Conservation (phyloP, 2,888 invertebrate species). For the Agapetus fuscipes region DNA sequence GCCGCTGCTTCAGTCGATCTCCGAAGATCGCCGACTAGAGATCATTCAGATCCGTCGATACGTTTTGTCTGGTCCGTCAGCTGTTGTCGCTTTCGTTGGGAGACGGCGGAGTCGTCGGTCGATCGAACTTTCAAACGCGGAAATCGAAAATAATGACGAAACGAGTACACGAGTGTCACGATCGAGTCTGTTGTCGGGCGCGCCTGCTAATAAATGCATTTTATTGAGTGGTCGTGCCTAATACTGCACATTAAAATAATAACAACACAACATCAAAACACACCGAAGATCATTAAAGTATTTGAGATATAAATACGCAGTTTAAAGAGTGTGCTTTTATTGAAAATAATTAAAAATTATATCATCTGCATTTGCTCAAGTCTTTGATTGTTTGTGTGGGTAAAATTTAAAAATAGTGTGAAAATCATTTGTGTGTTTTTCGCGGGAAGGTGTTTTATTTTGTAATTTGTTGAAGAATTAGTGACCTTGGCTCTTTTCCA, state of each 20-base stretch:
- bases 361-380: too few species aligned
- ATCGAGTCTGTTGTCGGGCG: not conserved
- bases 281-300: too few species aligned
- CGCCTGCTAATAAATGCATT: not conserved
- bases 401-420: not conserved
- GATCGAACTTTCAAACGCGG: conserved; percentile 5
- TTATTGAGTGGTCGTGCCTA: not conserved
- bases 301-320: too few species aligned
- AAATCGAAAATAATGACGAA: conserved; percentile 9
- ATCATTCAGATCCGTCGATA: too few species aligned
- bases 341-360: too few species aligned
- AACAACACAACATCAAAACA: not conserved
- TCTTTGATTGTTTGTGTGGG: too few species aligned
- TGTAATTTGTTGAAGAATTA: conserved; percentile 7
- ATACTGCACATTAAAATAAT: not conserved
- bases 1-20: conserved; percentile 8
- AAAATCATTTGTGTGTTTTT: too few species aligned
- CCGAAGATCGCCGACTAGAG: not conserved
- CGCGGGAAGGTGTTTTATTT: not conserved
- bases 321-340: too few species aligned
- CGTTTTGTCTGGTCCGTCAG: too few species aligned
- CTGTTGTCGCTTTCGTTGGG: too few species aligned
- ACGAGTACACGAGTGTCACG: conserved; percentile 15
- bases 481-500: conserved; percentile 21
- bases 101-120: conserved; percentile 1